Percentiles rank a stretch among this genome's conserved stretches.
Evolutionary conservation across 2,888 invertebrate genomes (phyloP).

Genomic region (Fissipunctia ypsillon): DNA sequence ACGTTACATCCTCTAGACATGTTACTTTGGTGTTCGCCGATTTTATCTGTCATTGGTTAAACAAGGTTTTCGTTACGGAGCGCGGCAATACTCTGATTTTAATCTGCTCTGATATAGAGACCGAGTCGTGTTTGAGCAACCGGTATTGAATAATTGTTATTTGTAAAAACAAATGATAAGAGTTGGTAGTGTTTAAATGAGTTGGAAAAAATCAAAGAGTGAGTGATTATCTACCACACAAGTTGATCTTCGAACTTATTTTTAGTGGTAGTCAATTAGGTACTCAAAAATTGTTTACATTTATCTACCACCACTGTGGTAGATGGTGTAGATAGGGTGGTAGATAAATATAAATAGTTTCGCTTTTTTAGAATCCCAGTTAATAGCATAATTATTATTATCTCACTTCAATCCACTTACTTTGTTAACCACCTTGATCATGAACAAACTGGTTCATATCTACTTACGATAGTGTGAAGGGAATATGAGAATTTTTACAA

Average conservation of each 20-base stretch:
- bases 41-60: conserved; percentile 69
- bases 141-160: conserved; percentile 46
- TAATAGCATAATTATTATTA: neutral
- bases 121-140: conserved; percentile 43
- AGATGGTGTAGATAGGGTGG: too few species aligned
- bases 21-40: conserved; percentile 67
- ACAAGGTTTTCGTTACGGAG: conserved; percentile 67
- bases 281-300: too few species aligned
- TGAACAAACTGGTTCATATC: conserved; percentile 24
- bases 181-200: conserved; percentile 26
- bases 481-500: conserved; percentile 54
- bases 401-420: neutral
- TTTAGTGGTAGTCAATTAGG: neutral
- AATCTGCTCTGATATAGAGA: conserved; percentile 54
- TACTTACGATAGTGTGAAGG: conserved; percentile 39
- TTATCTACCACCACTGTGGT: too few species aligned
- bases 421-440: conserved; percentile 4
- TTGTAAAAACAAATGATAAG: conserved; percentile 35
- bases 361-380: neutral
- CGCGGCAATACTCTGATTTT: conserved; percentile 59
- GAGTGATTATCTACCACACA: conserved; percentile 9
- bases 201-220: neutral
- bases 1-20: conserved; percentile 65
- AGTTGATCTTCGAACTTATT: neutral
- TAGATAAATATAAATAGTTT: too few species aligned